Base-by-base conservation (phyloP, 2,797 vertebrate species). In the Macroramphosus scolopax region DNA sequence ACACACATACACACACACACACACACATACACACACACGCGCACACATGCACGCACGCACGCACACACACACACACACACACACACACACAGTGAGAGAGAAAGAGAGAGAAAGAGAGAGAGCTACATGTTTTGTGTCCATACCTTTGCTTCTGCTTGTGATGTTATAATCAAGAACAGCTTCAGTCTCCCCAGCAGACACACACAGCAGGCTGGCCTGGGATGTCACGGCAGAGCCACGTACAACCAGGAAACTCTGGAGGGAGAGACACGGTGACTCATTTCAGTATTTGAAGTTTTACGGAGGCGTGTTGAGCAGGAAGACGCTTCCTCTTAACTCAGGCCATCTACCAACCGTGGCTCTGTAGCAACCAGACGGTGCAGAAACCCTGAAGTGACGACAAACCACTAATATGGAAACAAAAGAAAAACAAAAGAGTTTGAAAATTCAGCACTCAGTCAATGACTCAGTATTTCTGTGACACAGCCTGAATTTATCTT, bases 191-290 rank as follows among this genome's bases (percentile, higher is more conserved):
- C 78, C 84, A 0, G 86, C 48, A 47, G 87, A 89, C 53, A 92
- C 74, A 34, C 89, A 90, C 51, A 92, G 73, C 40, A 89, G 62
- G 22, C 64, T 52, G 31, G 87, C 79, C 62, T 71, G 52, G 40
- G 78, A 77, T 1, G 74, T 65, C 12, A 7, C 44, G n/a, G n/a
- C n/a, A 32, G 62, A 46, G 51, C 87, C 86, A 5, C 61, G 47
- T 42, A 92, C 71, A 37, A 91, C 66, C 69, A 91, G 83, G 82
- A 92, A 92, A 60, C 89, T 90, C 90, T 92, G 68, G 12, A 51
- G 42, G 56, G 63, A 76, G 36, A 60, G 6, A 66, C 14, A 18
- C 14, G 24, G 32, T 72, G 72, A 78, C 35, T 78, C 68, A 70
- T 61, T 51, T 77, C 41, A 47, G 20, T 26, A 25, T 7, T 2